Evolutionary conservation across 1,140 invertebrate species (phyloP).

Genomic region (Platorchestia sp.): DNA sequence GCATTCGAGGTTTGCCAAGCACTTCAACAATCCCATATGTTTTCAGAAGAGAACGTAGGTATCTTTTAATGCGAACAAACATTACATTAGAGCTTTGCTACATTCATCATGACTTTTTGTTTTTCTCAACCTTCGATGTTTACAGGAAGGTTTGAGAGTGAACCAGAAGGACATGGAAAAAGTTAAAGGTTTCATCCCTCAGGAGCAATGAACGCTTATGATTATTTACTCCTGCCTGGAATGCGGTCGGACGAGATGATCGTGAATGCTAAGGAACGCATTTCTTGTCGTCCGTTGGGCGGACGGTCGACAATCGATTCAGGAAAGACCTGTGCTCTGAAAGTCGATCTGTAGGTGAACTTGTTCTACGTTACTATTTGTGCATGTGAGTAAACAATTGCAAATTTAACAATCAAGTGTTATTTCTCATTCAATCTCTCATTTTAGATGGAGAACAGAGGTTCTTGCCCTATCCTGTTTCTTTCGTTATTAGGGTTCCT

Average conservation of each 20-base stretch:
- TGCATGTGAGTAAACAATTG: too few species aligned
- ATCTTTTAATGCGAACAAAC: neutral
- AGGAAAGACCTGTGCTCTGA: neutral
- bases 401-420: too few species aligned
- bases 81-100: neutral
- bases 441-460: too few species aligned
- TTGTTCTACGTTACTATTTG: neutral
- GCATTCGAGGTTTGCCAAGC: neutral
- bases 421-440: too few species aligned
- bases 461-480: too few species aligned
- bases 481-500: too few species aligned
- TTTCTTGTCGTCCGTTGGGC: neutral
- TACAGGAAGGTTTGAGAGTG: neutral
- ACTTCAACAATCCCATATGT: neutral
- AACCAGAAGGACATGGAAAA: neutral
- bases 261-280: neutral
- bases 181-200: neutral
- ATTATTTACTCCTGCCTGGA: neutral
- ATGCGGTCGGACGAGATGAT: neutral
- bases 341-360: neutral
- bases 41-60: neutral
- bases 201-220: neutral
- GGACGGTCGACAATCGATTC: neutral
- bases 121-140: neutral
- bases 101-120: neutral